Evolutionary conservation across 2,888 invertebrate species (phyloP), one percentile per base, ranked within the genome.

Genomic region (Tetranychus piercei): DNA sequence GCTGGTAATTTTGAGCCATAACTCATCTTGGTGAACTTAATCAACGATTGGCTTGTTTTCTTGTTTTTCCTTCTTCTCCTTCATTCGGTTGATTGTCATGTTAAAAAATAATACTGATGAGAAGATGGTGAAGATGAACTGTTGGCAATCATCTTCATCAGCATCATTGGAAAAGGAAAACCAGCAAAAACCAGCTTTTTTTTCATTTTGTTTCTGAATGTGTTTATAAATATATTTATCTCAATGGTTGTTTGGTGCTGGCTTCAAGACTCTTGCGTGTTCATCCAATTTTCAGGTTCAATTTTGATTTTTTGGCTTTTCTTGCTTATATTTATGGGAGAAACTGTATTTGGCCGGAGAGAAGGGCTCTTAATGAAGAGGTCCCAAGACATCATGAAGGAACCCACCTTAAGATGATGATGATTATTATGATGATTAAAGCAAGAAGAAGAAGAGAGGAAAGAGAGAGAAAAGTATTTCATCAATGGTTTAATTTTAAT

Each of bases 391-490:
- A 55, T 55, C 55, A 55, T 55, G 55, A 55, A 55, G 15, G 6
- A 55, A 55, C 55, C 55, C 55, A 55, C 55, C 55, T 55, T 55
- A 55, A 55, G 55, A 55, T 55, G 55, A 55, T 55, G 55, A 55
- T 55, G 11, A 55, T 55, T 15, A 15, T 55, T 55, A 55, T 55
- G 11, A 55, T 55, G 55, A 55, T 55, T 34, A 34, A 34, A 34
- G 55, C 6, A 6, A 7, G 15, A 6, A 55, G 55, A 55, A 4
- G 3, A 4, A 55, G 55, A 55, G 55, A 4, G 3, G 45, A 55
- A 7, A 55, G 55, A 55, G 55, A 55, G 55, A 55, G 55, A 7
- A 55, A 55, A 55, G 55, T 55, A 55, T 55, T 55, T 55, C 55
- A 55, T 55, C 55, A 55, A 55, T 55, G 55, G 55, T 55, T 34